Percentiles rank a stretch among this genome's conserved stretches.
Conservation (phyloP, 2,888 invertebrate species). For the Salpingus planirostris region DNA sequence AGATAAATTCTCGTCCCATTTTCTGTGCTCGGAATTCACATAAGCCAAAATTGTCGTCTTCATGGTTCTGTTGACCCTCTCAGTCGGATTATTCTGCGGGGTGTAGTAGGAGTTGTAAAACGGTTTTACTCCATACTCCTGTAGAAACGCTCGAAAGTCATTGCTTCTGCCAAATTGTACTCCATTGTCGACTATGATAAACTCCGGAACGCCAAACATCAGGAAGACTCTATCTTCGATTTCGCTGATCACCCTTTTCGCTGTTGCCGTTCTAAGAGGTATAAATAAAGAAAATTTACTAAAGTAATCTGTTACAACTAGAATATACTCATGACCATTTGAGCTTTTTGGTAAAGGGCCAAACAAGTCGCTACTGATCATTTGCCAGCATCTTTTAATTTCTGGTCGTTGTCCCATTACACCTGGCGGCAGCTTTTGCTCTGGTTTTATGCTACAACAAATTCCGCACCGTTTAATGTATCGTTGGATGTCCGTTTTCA, state of each 20-base stretch:
- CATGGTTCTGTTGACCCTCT: constrained; percentile 23
- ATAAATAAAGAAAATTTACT: constrained; percentile 19
- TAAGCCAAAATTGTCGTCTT: constrained; percentile 27
- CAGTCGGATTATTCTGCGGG: constrained; percentile 27
- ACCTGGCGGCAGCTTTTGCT: constrained; percentile 8
- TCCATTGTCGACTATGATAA: no score
- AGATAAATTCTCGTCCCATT: constrained; percentile 16
- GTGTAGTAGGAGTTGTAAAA: constrained; percentile 22
- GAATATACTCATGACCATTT: constrained; percentile 12
- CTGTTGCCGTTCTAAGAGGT: constrained; percentile 18
- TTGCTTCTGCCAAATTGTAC: no score
- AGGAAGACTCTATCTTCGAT: constrained; percentile 20
- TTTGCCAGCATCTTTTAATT: constrained; percentile 10
- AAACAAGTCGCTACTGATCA: constrained; percentile 14
- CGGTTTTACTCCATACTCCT: constrained; percentile 10
- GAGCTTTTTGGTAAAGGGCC: constrained; percentile 13
- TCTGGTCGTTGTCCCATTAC: constrained; percentile 5
- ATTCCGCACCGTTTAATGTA: constrained; percentile 6
- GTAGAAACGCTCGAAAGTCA: constrained; percentile 9
- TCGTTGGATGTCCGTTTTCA: constrained; percentile 5
- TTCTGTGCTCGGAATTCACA: constrained; percentile 19
- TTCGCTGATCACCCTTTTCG: constrained; percentile 6
- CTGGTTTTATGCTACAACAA: constrained; percentile 7
- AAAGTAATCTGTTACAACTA: constrained; percentile 17
- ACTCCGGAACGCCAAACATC: constrained; percentile 19